A percentile compares a stretch with the other conserved stretches of the same genome.
These are phyloP conservation scores for Psittacus erithacus DNA, from an alignment of 2,113 vertebrate genomes.

Conservation along the genomic window DNA sequence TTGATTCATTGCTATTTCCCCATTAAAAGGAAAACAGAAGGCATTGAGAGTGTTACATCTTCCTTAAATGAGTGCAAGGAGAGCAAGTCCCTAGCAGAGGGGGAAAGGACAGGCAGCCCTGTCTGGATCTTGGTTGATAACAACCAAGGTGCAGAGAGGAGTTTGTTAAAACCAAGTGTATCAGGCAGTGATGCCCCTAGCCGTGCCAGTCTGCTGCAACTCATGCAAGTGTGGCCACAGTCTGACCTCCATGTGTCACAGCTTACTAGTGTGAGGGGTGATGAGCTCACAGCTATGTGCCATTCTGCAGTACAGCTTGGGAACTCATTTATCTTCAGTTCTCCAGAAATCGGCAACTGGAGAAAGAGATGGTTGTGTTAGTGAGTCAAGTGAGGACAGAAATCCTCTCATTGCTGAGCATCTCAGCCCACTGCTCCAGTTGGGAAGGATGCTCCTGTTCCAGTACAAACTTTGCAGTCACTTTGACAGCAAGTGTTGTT, in stretches of 20 bases:
- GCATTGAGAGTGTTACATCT: not conserved
- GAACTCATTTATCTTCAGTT: not conserved
- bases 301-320: fast-evolving
- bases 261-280: not conserved
- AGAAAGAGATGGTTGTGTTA: not conserved
- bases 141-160: not conserved
- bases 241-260: not conserved
- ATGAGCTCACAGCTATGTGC: not conserved
- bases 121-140: not conserved
- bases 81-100: not conserved
- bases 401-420: not conserved
- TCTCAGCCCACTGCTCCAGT: not conserved
- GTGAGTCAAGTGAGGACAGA: not conserved
- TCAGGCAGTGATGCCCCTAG: not conserved
- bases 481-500: not conserved
- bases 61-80: not conserved
- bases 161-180: not conserved
- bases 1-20: not conserved
- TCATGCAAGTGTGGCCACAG: not conserved
- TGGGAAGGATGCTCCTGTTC: not conserved
- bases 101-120: not conserved
- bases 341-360: not conserved
- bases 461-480: not conserved
- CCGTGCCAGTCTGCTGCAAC: not conserved
- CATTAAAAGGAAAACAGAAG: not conserved